Evolutionary conservation across 2,888 invertebrate genomes (phyloP).

Genomic region (Xestia sexstrigata): DNA sequence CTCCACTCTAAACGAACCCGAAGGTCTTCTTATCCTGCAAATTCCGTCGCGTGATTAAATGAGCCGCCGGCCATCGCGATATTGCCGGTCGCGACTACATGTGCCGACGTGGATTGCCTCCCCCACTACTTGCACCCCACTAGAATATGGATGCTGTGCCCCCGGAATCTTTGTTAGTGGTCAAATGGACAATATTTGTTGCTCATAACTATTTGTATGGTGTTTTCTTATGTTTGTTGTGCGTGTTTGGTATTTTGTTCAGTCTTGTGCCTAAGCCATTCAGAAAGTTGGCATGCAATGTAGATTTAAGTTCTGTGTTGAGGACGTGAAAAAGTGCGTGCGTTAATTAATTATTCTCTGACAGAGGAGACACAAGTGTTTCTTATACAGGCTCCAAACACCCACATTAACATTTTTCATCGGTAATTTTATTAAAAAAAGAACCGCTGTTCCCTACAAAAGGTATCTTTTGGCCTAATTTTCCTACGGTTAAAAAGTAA

Average conservation of each 20-base stretch:
- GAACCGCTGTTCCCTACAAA: too few species aligned
- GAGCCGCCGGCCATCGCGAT: slow-evolving; percentile 89
- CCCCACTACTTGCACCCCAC: slow-evolving; percentile 53
- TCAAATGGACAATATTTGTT: slow-evolving; percentile 70
- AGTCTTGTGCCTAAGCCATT: slow-evolving; percentile 20
- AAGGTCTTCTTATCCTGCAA: slow-evolving; percentile 77
- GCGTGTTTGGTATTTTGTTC: slow-evolving; percentile 55
- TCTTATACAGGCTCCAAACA: too few species aligned
- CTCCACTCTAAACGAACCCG: slow-evolving; percentile 67
- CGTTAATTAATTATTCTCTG: neutral
- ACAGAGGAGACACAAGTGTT: neutral
- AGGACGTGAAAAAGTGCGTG: neutral
- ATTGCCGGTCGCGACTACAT: slow-evolving; percentile 84
- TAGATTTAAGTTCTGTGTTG: neutral
- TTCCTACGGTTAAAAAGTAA: too few species aligned
- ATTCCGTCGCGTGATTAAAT: slow-evolving; percentile 90
- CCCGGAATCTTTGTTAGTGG: slow-evolving; percentile 68
- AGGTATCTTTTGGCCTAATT: too few species aligned
- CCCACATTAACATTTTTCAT: too few species aligned
- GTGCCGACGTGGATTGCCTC: slow-evolving; percentile 77
- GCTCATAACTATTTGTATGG: slow-evolving; percentile 67
- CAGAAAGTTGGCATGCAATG: too few species aligned
- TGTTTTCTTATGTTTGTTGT: slow-evolving; percentile 58
- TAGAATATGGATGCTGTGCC: slow-evolving; percentile 57
- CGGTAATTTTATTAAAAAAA: too few species aligned